phyloP scores from a whole-genome alignment of 1,140 invertebrate genomes.

The Propsilocerus akamusi region DNA sequence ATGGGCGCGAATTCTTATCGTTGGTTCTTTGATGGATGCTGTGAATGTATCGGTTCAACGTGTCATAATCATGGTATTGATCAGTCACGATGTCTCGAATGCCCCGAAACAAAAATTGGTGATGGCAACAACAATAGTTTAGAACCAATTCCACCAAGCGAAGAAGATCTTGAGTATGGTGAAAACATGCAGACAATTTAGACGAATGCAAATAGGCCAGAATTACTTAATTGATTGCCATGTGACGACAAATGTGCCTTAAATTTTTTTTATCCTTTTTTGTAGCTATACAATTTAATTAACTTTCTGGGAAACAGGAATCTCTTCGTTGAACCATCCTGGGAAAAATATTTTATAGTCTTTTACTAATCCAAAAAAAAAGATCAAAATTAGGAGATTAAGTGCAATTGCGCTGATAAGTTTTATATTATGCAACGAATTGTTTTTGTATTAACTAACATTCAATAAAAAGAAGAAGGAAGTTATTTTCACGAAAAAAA shows the following conservation, averaged over 20 bases:
- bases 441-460: too few relatives aligned
- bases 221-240: background rate
- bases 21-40: constrained; percentile 92
- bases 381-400: too few relatives aligned
- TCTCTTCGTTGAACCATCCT: too few relatives aligned
- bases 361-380: too few relatives aligned
- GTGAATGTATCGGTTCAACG: constrained; percentile 77
- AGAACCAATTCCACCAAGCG: background rate
- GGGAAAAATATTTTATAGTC: too few relatives aligned
- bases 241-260: background rate
- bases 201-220: background rate
- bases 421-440: too few relatives aligned
- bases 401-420: too few relatives aligned
- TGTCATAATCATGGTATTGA: constrained; percentile 88
- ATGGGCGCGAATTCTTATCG: constrained; percentile 41
- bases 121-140: background rate
- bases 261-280: too few relatives aligned
- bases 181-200: background rate
- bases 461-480: too few relatives aligned
- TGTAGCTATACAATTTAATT: too few relatives aligned
- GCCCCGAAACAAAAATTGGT: constrained; percentile 12
- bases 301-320: too few relatives aligned
- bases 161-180: background rate
- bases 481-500: too few relatives aligned
- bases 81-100: constrained; percentile 33